phyloP scores from a whole-genome alignment of 1,140 invertebrate genomes.

The Asobara japonica region DNA sequence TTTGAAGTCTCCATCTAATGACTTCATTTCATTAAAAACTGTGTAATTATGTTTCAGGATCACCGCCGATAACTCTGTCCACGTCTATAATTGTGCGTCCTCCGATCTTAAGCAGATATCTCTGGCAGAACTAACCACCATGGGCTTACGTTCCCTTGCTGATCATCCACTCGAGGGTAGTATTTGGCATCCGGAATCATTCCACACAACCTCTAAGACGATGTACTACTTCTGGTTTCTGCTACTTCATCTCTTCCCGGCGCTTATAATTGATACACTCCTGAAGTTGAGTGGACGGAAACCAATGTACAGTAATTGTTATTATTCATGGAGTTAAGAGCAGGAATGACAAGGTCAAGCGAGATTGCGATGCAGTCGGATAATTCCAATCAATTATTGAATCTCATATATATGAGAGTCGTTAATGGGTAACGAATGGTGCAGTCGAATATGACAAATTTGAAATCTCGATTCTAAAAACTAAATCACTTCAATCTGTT shows the following conservation, averaged over 20 bases:
- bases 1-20: no score
- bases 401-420: no score
- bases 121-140: conserved; percentile 69
- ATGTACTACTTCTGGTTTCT: conserved; percentile 70
- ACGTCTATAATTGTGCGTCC: conserved; percentile 76
- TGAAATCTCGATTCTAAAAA: no score
- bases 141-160: conserved; percentile 66
- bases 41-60: conserved; percentile 45
- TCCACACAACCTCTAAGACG: conserved; percentile 63
- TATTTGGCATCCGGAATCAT: conserved; percentile 74
- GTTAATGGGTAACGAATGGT: no score
- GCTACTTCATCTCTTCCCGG: conserved; percentile 76
- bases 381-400: no score
- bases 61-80: conserved; percentile 58
- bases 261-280: conserved; percentile 73
- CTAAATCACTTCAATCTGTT: no score
- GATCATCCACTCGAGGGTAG: conserved; percentile 74
- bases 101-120: conserved; percentile 75
- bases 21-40: conserved; percentile 33
- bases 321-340: background rate
- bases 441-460: no score
- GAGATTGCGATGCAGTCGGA: no score
- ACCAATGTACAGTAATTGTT: conserved; percentile 73
- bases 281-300: conserved; percentile 72
- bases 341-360: no score